These are phyloP conservation scores for Podarcis muralis DNA, from an alignment of 2,113 vertebrate species.

Conservation along the genomic window DNA sequence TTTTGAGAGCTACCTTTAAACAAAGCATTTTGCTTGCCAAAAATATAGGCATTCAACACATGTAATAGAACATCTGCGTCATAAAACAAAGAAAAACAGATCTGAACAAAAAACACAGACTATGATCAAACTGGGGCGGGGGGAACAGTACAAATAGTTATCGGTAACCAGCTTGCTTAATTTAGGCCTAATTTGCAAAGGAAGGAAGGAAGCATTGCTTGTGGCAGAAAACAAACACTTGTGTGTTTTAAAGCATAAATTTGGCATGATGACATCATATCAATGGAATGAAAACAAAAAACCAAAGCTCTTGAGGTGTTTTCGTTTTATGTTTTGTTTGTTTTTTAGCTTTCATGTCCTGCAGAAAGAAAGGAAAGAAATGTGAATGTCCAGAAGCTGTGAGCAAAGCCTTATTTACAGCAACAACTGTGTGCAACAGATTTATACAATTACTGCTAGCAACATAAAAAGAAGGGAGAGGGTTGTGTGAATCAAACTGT, in stretches of 20 bases:
- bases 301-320: constrained; percentile 70
- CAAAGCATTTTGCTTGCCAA: constrained; percentile 48
- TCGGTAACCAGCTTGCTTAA: constrained; percentile 19
- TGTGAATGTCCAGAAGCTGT: constrained; percentile 70
- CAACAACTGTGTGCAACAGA: constrained; percentile 69
- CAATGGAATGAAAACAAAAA: constrained; percentile 60
- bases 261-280: constrained; percentile 73
- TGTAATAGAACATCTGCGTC: constrained; percentile 51
- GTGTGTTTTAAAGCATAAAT: constrained; percentile 65
- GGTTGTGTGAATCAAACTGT: constrained; percentile 53
- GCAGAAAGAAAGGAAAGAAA: constrained; percentile 79
- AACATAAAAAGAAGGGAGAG: constrained; percentile 48
- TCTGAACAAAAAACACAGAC: constrained; percentile 44
- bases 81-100: constrained; percentile 41
- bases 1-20: constrained; percentile 53
- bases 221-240: constrained; percentile 70
- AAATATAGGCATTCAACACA: constrained; percentile 42
- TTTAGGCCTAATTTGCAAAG: constrained; percentile 42
- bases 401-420: constrained; percentile 67
- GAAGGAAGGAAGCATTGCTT: constrained; percentile 69
- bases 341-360: constrained; percentile 77
- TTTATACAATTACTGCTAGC: constrained; percentile 63
- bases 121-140: neutral
- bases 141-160: neutral
- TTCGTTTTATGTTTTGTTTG: constrained; percentile 42